phyloP scores from a whole-genome alignment of 2,113 vertebrate genomes.

The Microtus oregoni region DNA sequence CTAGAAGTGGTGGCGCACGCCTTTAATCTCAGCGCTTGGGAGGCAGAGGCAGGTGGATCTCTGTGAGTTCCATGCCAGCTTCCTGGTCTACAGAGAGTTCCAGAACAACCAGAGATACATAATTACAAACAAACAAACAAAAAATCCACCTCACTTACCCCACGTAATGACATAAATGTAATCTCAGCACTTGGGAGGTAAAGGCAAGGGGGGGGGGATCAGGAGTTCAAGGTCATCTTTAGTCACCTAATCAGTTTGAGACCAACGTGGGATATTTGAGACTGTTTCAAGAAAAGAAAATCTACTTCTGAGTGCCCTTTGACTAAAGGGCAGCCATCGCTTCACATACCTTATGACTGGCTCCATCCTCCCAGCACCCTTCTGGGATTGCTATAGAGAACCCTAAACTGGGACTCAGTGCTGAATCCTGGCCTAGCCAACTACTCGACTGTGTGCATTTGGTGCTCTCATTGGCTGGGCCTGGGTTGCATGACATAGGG shows the following conservation, averaged over 20 bases:
- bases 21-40: neutral
- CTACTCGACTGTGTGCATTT: neutral
- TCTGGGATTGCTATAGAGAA: neutral
- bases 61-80: neutral
- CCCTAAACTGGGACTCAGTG: neutral
- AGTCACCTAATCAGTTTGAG: neutral
- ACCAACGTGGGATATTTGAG: neutral
- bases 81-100: neutral
- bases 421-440: neutral
- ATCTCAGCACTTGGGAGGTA: neutral
- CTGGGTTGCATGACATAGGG: neutral
- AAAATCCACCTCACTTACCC: neutral
- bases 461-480: neutral
- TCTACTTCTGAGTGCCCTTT: neutral
- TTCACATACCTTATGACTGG: neutral
- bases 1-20: neutral
- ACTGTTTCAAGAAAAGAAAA: neutral
- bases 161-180: neutral
- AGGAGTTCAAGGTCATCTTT: neutral
- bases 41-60: neutral
- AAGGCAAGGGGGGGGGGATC: neutral
- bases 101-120: neutral
- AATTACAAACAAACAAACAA: neutral
- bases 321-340: neutral
- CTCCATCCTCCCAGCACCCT: neutral